A percentile compares a stretch with the other conserved stretches of the same genome.
Evolutionary conservation across 2,888 invertebrate genomes (phyloP).

Genomic region (Apodemia mormo): DNA sequence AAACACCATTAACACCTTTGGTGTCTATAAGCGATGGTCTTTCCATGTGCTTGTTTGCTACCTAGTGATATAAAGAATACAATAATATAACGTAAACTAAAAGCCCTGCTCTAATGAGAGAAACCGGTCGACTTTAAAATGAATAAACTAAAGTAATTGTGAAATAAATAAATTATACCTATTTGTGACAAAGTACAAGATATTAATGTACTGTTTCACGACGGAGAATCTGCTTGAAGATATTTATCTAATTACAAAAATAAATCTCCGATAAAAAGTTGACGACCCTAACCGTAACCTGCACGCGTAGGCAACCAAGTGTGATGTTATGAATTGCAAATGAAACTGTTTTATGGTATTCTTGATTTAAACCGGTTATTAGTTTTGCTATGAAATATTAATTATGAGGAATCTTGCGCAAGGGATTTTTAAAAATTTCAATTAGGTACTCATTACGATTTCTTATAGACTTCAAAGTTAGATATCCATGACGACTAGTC

Average conservation of each 20-base stretch:
- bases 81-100: too few relatives aligned
- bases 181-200: too few relatives aligned
- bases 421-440: slow-evolving; percentile 43
- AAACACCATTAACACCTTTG: too few relatives aligned
- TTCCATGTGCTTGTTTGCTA: too few relatives aligned
- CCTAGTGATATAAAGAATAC: too few relatives aligned
- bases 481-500: too few relatives aligned
- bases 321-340: slow-evolving; percentile 57
- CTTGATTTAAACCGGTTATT: slow-evolving; percentile 51
- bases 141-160: too few relatives aligned
- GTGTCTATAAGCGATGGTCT: too few relatives aligned
- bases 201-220: neutral
- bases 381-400: slow-evolving; percentile 48
- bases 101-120: too few relatives aligned
- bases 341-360: slow-evolving; percentile 43
- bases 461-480: neutral
- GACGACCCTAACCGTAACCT: neutral
- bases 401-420: slow-evolving; percentile 35
- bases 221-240: neutral
- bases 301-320: slow-evolving; percentile 44
- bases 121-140: too few relatives aligned
- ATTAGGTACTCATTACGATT: slow-evolving; percentile 7
- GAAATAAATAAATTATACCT: too few relatives aligned
- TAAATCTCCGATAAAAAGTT: neutral
- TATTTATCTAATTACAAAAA: neutral